Evolutionary conservation across 2,797 vertebrate genomes (phyloP).

Genomic region (Acipenser ruthenus): DNA sequence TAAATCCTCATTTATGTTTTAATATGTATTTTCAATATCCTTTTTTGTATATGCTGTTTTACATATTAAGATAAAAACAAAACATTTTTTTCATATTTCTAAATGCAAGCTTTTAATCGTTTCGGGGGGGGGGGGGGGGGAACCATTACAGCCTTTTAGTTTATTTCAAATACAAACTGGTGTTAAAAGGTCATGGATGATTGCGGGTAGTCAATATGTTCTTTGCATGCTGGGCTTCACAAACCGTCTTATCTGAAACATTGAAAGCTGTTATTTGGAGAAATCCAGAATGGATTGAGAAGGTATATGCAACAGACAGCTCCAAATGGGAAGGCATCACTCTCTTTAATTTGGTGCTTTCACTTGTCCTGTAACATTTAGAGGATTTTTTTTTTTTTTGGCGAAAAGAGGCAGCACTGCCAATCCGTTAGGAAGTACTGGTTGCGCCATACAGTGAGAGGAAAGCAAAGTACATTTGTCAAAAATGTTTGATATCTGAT

Average conservation of each 20-base stretch:
- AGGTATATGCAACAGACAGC: slow-evolving; percentile 19
- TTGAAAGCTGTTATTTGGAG: slow-evolving; percentile 28
- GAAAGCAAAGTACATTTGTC: slow-evolving; percentile 72
- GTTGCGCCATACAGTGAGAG: slow-evolving; percentile 77
- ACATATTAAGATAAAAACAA: slow-evolving; percentile 10
- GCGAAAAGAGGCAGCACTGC: slow-evolving; percentile 58
- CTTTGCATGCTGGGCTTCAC: slow-evolving; percentile 23
- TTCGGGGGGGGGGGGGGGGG: too few relatives aligned
- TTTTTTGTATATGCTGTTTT: background rate
- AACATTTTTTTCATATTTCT: slow-evolving; percentile 3
- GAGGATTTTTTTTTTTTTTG: slow-evolving; percentile 45
- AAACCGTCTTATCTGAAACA: slow-evolving; percentile 14
- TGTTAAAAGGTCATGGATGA: slow-evolving; percentile 15
- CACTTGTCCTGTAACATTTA: slow-evolving; percentile 51
- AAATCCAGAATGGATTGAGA: slow-evolving; percentile 19
- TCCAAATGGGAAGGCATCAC: slow-evolving; percentile 61
- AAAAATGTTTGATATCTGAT: slow-evolving; percentile 80
- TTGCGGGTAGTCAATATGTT: slow-evolving; percentile 5
- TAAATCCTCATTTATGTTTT: slow-evolving; percentile 5
- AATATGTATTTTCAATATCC: slow-evolving; percentile 4
- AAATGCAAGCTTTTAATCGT: background rate
- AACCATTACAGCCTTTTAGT: slow-evolving; percentile 1
- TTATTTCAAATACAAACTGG: slow-evolving; percentile 14
- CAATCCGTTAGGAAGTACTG: slow-evolving; percentile 73
- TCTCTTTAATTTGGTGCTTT: slow-evolving; percentile 77